Base-by-base conservation (phyloP, 1,140 invertebrate species). In the Drosophila baimaii region DNA sequence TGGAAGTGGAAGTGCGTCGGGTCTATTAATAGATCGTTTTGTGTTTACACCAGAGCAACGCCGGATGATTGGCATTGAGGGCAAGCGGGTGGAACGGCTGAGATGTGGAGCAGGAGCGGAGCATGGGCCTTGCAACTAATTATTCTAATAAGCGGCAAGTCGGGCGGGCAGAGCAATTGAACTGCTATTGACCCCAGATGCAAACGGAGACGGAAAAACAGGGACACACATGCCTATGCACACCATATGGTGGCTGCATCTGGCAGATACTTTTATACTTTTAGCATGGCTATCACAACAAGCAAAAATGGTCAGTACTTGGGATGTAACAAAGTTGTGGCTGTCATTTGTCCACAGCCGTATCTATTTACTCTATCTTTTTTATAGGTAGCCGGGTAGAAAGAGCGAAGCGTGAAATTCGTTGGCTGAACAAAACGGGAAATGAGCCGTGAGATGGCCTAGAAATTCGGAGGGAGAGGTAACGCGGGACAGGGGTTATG, bases 221-320 rank as follows among this genome's bases (percentile, higher is more conserved):
- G 58, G 39, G 62, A 58, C 44, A 37, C n/a, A 23, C 7, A 37
- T 29, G 65, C 44, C 46, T n/a, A 17, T 35, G 12, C 46, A 17
- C 71, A 74, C 71, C 70, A 74, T 74, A 64, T 74, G 71, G 57
- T 55, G 29, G 70, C 39, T 56, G 47, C 58, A 76, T 83, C 64
- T 63, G 57, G 29, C 63, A 84, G 58, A 79, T 83, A 84, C 77
- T 63, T 77, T 62, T 47, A 79, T 83, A 84, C 77, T 63, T 77
- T 62, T 47, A 33, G 43, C 52, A 33, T 25, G 57, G 70, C 64
- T 78, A 68, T 81, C 82, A 68, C 61, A 81, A 59, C 80, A 56
- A 46, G 71, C 75, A 81, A 81, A 86, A 86, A 86, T 78, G 75
- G 79, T 79, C 82, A 81, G 71, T 68, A 77, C 83, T 77, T 79